Conservation (phyloP, 2,888 invertebrate species). For the Perithous albicinctus region DNA sequence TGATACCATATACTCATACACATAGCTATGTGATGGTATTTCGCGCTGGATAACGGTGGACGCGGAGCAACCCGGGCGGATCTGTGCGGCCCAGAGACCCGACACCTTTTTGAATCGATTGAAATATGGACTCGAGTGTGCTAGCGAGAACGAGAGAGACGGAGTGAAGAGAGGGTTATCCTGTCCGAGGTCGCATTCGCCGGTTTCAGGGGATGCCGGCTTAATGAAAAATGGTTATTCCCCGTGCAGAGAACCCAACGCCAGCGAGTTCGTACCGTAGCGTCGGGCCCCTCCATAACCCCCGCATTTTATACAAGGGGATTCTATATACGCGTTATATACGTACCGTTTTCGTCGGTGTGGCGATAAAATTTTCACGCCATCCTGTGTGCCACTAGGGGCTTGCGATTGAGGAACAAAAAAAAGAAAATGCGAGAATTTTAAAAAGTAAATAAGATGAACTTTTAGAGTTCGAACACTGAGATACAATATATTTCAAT, state of each 20-base stretch:
- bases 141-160: slow-evolving; percentile 27
- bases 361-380: slow-evolving; percentile 56
- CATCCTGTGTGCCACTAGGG: not conserved
- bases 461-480: not conserved
- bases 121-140: slow-evolving; percentile 77
- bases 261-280: slow-evolving; percentile 46
- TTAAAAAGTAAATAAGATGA: slow-evolving; percentile 19
- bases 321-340: slow-evolving; percentile 16
- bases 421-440: slow-evolving; percentile 19
- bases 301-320: not conserved
- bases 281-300: slow-evolving; percentile 46
- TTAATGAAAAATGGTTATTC: slow-evolving; percentile 81
- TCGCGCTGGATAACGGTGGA: slow-evolving; percentile 11
- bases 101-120: slow-evolving; percentile 78
- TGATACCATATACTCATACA: not conserved
- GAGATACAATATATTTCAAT: slow-evolving; percentile 13
- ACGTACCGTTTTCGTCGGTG: slow-evolving; percentile 41
- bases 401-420: slow-evolving; percentile 28
- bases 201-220: slow-evolving; percentile 63
- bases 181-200: slow-evolving; percentile 55
- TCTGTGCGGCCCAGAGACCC: slow-evolving; percentile 40
- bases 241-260: slow-evolving; percentile 58
- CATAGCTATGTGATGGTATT: not conserved
- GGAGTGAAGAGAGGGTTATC: slow-evolving; percentile 52
- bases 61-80: slow-evolving; percentile 32